Percentiles rank a stretch among this genome's conserved stretches.
These are phyloP conservation scores for Luidia sarsii DNA, from an alignment of 53 echinoderm and acorn worm species.

Conservation along the genomic window DNA sequence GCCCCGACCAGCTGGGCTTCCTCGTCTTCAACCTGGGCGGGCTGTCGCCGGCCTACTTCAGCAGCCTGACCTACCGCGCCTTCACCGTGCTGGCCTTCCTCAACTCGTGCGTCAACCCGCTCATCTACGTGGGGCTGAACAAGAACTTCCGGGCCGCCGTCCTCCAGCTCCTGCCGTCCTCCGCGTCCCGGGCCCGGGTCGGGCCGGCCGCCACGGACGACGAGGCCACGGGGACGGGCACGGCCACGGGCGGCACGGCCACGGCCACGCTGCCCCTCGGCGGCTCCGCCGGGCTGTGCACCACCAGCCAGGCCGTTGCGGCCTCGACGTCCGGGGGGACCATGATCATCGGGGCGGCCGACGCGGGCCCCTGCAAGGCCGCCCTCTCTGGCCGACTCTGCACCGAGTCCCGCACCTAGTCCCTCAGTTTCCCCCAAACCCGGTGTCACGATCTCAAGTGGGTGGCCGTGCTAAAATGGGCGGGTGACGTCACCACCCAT, in stretches of 20 bases:
- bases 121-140: conserved; percentile 69
- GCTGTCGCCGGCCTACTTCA: conserved; percentile 48
- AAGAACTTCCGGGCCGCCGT: conserved; percentile 42
- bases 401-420: too few relatives aligned
- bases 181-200: background rate
- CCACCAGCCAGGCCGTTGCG: too few relatives aligned
- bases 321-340: too few relatives aligned
- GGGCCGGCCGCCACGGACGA: background rate
- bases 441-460: too few relatives aligned
- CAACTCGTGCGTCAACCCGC: conserved; percentile 73
- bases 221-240: background rate
- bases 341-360: too few relatives aligned
- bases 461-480: too few relatives aligned
- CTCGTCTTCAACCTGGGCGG: conserved; percentile 65
- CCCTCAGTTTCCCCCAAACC: too few relatives aligned
- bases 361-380: too few relatives aligned
- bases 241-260: background rate
- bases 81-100: conserved; percentile 72
- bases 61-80: conserved; percentile 62
- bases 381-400: too few relatives aligned
- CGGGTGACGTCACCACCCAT: too few relatives aligned
- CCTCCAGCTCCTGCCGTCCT: background rate
- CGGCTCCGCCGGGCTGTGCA: background rate
- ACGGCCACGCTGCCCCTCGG: background rate
- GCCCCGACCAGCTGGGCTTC: conserved; percentile 73